Base-by-base conservation (phyloP, 92 coral and sea anemone genomes). In the Virgularia gustaviana region DNA sequence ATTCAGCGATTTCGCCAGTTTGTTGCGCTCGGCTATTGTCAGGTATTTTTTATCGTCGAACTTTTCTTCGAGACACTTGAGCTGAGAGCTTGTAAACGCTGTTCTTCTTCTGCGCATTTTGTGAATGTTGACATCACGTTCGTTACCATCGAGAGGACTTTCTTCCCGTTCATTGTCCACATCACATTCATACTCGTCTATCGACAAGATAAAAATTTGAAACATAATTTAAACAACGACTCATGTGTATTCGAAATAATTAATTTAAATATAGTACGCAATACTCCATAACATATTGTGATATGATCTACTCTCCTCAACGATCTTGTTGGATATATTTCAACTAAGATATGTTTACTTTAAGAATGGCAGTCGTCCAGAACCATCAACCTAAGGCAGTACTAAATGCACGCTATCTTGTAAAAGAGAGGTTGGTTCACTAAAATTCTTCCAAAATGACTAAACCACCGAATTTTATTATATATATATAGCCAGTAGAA, bases 71-170 rank as follows among this genome's bases (percentile, higher is more conserved):
- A 94, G 42, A 23, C 90, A 90, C 65, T 94, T 90, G 19, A 94
- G 90, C 82, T 94, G 99, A 61, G 90, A 83, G 76, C 99, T 94
- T 1, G 99, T 94, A 49, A 94, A 94, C 9, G 99, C 96, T 13
- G 99, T 94, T 80, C 99, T 72, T 36, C 95, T 54, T 54, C 99
- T 68, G 47, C 99, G 89, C 20, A 87, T 79, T 47, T 94, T 94
- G 85, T 76, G 90, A 68, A 82, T 75, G 56, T 87, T 87, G 39
- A 75, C 76, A 4, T 83, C 80, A n/a, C 84, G 88, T 62, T 79
- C 83, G 63, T 83, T 47, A 4, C 53, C 8, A 9, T 68, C 75
- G 31, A 45, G 60, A 33, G 42, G 31, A 18, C 61, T 37, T 0
- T 31, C 49, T 19, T 35, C 32, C 2, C 45, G 75, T 1, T 34